These are phyloP conservation scores for Euthynnus affinis DNA, from an alignment of 2,797 vertebrate species.

Conservation along the genomic window DNA sequence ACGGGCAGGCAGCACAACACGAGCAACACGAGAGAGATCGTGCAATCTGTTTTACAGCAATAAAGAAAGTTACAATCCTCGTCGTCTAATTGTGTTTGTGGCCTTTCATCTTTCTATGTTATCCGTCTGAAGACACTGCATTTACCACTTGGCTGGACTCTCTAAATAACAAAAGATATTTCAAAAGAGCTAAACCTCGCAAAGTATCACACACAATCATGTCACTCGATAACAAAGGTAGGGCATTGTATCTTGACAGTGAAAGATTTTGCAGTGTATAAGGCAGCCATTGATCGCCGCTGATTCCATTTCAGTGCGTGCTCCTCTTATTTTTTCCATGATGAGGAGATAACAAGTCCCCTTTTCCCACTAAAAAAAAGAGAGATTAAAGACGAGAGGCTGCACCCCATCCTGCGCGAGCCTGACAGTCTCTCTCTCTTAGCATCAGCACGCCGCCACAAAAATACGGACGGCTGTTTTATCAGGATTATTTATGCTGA, in stretches of 20 bases:
- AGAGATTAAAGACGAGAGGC: slow-evolving; percentile 64
- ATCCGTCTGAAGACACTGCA: slow-evolving; percentile 37
- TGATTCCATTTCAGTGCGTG: slow-evolving; percentile 69
- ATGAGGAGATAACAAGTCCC: slow-evolving; percentile 71
- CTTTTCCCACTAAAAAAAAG: slow-evolving; percentile 55
- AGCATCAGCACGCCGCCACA: slow-evolving; percentile 34
- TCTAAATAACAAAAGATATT: slow-evolving; percentile 48
- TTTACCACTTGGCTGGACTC: slow-evolving; percentile 52
- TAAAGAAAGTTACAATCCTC: slow-evolving; percentile 43
- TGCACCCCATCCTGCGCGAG: slow-evolving; percentile 35
- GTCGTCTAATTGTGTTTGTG: slow-evolving; percentile 60
- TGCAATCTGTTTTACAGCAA: slow-evolving; percentile 43
- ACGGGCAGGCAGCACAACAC: slow-evolving; percentile 39
- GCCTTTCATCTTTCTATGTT: slow-evolving; percentile 47
- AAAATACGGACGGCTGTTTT: slow-evolving; percentile 53
- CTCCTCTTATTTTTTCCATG: slow-evolving; percentile 65
- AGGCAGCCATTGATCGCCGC: slow-evolving; percentile 66
- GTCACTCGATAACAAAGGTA: slow-evolving; percentile 65
- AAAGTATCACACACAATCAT: slow-evolving; percentile 54
- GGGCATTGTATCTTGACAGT: slow-evolving; percentile 46
- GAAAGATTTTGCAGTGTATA: slow-evolving; percentile 59
- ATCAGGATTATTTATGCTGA: slow-evolving; percentile 68
- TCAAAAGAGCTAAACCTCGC: slow-evolving; percentile 51
- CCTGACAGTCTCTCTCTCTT: slow-evolving; percentile 37
- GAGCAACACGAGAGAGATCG: slow-evolving; percentile 35